Percentiles rank a stretch among this genome's conserved stretches.
Conservation (phyloP, 2,113 vertebrate genomes). For the Oostethus manadensis region DNA sequence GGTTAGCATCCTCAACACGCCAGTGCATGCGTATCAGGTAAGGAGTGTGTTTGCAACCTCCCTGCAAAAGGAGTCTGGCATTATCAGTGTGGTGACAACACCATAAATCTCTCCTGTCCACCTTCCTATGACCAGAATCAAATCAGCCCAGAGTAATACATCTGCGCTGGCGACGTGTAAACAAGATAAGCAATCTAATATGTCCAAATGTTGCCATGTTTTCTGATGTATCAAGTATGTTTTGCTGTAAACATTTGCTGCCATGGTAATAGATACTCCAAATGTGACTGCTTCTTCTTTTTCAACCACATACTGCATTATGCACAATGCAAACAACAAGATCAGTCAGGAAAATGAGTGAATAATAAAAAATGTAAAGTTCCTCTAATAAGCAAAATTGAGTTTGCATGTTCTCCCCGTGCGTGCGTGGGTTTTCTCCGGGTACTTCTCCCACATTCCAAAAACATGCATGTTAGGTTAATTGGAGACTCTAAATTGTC, state of each 20-base stretch:
- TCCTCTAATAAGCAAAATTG: too few species aligned
- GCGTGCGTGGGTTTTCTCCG: too few species aligned
- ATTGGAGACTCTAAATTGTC: too few species aligned
- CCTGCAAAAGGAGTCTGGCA: constrained; percentile 69
- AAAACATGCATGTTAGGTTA: too few species aligned
- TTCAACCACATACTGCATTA: not conserved
- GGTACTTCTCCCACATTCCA: too few species aligned
- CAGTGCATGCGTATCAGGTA: constrained; percentile 35
- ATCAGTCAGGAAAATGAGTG: not conserved
- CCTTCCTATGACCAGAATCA: constrained; percentile 55
- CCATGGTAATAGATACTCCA: constrained; percentile 8
- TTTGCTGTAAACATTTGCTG: constrained; percentile 18
- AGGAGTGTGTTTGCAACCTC: constrained; percentile 45
- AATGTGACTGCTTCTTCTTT: not conserved
- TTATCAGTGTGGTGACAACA: constrained; percentile 71
- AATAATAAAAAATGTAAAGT: too few species aligned
- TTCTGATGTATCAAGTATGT: constrained; percentile 31
- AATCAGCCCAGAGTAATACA: constrained; percentile 53
- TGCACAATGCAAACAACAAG: not conserved
- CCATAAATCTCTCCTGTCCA: constrained; percentile 69
- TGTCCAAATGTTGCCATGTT: constrained; percentile 31
- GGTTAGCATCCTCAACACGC: constrained; percentile 63
- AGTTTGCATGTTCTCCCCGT: too few species aligned
- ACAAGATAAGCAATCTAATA: constrained; percentile 35
- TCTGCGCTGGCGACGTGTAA: constrained; percentile 40